Evolutionary conservation across 2,113 vertebrate genomes (phyloP), one percentile per base, ranked within the genome.

Genomic region (Phainopepla nitens): DNA sequence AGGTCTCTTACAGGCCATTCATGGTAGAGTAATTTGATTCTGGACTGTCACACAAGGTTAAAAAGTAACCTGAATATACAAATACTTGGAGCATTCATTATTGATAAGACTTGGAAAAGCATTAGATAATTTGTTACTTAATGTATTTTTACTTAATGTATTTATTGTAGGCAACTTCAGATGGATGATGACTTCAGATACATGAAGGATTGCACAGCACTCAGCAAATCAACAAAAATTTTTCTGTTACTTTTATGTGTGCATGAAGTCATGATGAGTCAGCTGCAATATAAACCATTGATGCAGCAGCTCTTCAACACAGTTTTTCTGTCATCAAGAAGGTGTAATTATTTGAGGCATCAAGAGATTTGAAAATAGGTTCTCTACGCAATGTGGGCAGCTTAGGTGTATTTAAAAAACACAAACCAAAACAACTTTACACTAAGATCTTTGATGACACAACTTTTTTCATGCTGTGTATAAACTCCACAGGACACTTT

Each of bases 1-100:
- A 2, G 44, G 57, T 78, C 77, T 87, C 81, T 71, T 49, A 25
- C 44, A 75, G 47, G 56, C 82, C 51, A 21, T 44, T 92, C 72
- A 31, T 62, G 54, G 75, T 45, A 29, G 19, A 68, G 62, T 90
- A 92, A 91, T 94, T 81, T 60, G 83, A 89, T 94, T 90, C 83
- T 75, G 72, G 29, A 70, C 83, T 75, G 64, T 94, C 86, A 90
- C 76, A 93, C 23, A 83, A 90, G 39, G 69, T 47, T 92, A 83
- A 92, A n/a, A 51, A 89, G 76, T 56, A 93, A 93, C 64, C 64
- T 87, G 66, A 82, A 93, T 81, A 54, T 83, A 83, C 62, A 92
- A 93, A 93, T 94, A 73, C 80, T 89, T 70, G 41, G 56, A 64
- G 44, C 80, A 82, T 92, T 90, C 60, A 81, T 92, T 94, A 82